Evolutionary conservation across 2,888 invertebrate species (phyloP), one percentile per base, ranked within the genome.

Genomic region (Mesorhabditis sp.): DNA sequence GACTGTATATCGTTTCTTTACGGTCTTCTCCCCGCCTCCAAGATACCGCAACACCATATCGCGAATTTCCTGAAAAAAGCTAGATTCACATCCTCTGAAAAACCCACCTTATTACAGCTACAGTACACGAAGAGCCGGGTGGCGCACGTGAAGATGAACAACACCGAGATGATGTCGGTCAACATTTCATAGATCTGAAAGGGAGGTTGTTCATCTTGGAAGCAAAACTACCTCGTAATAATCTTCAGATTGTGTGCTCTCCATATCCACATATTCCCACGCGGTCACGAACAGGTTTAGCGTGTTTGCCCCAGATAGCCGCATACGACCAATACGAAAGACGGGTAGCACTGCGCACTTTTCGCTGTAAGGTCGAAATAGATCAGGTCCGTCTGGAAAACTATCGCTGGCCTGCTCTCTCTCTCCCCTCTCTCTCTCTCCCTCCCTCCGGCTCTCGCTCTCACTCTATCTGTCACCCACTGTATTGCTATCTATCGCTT

Each of bases 291-390:
- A 67, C n/a, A 84, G 80, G 62, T 84, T 84, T 43, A 84, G 73
- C 66, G 80, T 70, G 68, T 84, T 84, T 28, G 84, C 82, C 44
- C 66, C 42, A 82, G 72, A 73, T 84, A 84, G 42, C 82, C 81
- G 70, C 76, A 84, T n/a, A 84, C 84, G 78, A 84, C 75, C 64
- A 83, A 74, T 5, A 84, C 80, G 69, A 84, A 43, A 84, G 74
- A 42, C 82, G 78, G 2, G 83, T 84, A 5, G 84, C 84, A 7
- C 82, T 83, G 5, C 84, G 81, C 13, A 84, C 79, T 75, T 83
- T 83, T n/a, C 72, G 72, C 78, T 82, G 69, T 70, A 78, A 71
- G 64, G 4, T 3, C 1, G 28, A 28, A 28, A 28, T 28, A 1
- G 1, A 28, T 28, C 28, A 28, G 28, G 28, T 28, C 28, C 28